Evolutionary conservation across 2,888 invertebrate genomes (phyloP).

Genomic region (Spatulosminthurus flaviceps): DNA sequence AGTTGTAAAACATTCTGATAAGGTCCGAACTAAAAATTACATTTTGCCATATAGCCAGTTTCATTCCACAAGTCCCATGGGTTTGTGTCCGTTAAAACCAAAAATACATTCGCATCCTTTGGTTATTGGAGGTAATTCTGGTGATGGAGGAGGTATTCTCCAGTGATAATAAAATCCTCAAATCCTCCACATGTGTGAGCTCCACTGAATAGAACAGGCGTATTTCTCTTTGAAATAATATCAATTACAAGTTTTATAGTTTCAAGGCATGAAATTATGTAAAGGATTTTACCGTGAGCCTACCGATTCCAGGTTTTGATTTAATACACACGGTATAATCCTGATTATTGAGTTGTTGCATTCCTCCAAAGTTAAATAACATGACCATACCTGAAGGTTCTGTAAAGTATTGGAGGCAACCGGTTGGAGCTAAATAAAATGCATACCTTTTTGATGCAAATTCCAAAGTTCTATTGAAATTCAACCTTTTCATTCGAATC

Average conservation of each 20-base stretch:
- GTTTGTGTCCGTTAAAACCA: too few relatives aligned
- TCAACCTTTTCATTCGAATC: constrained; percentile 55
- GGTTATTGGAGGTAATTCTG: not conserved
- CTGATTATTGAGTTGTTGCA: constrained; percentile 58
- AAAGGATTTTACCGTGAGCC: constrained; percentile 53
- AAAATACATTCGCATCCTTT: constrained; percentile 47
- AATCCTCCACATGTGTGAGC: constrained; percentile 36
- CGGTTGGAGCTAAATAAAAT: constrained; percentile 57
- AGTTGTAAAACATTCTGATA: too few relatives aligned
- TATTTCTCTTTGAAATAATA: not conserved
- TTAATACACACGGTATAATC: constrained; percentile 59
- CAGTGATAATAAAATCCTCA: constrained; percentile 36
- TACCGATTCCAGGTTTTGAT: constrained; percentile 54
- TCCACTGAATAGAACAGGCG: not conserved
- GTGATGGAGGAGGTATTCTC: constrained; percentile 30
- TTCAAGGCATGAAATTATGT: too few relatives aligned
- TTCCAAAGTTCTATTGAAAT: too few relatives aligned
- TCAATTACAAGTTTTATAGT: too few relatives aligned
- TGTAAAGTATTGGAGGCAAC: constrained; percentile 61
- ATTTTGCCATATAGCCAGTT: constrained; percentile 55
- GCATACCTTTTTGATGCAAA: not conserved
- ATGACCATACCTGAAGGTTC: constrained; percentile 55
- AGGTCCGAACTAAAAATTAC: too few relatives aligned
- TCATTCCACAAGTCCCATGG: too few relatives aligned
- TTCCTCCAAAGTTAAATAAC: constrained; percentile 56